Percentiles rank a stretch among this genome's conserved stretches.
Conservation (phyloP, 1,140 invertebrate genomes). For the Magallana angulata region DNA sequence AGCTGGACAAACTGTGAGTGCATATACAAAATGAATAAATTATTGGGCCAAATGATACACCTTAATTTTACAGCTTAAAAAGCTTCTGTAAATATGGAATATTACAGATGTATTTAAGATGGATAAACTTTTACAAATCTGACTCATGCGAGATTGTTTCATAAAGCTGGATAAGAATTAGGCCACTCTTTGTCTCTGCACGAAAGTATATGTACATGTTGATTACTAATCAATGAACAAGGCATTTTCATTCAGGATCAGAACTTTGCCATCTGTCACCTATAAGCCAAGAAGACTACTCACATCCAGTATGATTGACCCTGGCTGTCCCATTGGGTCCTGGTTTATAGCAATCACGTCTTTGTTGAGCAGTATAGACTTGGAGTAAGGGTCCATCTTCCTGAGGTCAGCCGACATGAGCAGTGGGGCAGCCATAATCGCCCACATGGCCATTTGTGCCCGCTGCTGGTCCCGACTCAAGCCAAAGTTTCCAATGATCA, state of each 20-base stretch:
- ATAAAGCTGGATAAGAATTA: no score
- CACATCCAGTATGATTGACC: constrained; percentile 87
- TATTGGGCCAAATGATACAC: no score
- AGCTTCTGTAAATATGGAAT: no score
- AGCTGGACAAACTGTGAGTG: no score
- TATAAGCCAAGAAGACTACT: background rate
- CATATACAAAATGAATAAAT: no score
- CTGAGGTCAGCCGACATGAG: constrained; percentile 98
- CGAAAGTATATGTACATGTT: no score
- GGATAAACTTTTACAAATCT: no score
- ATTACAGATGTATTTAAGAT: no score
- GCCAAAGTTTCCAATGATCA: constrained; percentile 97
- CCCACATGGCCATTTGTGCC: constrained; percentile 98
- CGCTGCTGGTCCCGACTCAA: constrained; percentile 97
- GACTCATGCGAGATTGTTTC: no score
- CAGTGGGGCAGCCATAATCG: constrained; percentile 95
- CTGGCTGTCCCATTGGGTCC: constrained; percentile 95
- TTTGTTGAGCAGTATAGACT: constrained; percentile 94
- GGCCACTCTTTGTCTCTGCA: no score
- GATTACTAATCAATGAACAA: background rate
- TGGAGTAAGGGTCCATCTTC: constrained; percentile 93
- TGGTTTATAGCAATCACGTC: constrained; percentile 98
- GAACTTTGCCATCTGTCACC: background rate
- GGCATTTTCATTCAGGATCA: background rate
- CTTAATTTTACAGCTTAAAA: no score